Evolutionary conservation across 2,113 vertebrate genomes (phyloP).

Genomic region (Pterophyllum scalare): DNA sequence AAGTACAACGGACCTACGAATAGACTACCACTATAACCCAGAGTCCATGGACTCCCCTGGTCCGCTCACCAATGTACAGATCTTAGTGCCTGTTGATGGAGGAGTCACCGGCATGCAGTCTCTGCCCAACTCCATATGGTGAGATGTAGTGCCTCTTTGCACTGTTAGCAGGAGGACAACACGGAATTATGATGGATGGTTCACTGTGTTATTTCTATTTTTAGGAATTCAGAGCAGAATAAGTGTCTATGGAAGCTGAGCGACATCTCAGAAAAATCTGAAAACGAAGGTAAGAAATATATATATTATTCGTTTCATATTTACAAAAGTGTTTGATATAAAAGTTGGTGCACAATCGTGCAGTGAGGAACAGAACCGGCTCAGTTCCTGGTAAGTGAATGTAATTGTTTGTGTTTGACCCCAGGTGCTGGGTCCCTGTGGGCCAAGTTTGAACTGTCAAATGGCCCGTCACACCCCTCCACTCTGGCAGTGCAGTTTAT

Average conservation of each 20-base stretch:
- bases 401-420: constrained; percentile 34
- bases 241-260: constrained; percentile 96
- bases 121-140: constrained; percentile 93
- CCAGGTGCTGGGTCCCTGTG: constrained; percentile 92
- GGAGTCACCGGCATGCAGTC: constrained; percentile 94
- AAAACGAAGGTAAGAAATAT: constrained; percentile 89
- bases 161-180: neutral
- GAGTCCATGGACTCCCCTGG: constrained; percentile 90
- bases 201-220: neutral
- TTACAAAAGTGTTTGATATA: neutral
- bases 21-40: constrained; percentile 96
- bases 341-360: neutral
- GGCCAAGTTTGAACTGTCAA: constrained; percentile 95
- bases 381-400: neutral
- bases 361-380: neutral
- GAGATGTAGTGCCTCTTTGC: constrained; percentile 20
- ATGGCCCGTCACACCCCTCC: constrained; percentile 90
- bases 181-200: neutral
- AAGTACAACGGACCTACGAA: constrained; percentile 90
- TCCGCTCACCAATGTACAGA: constrained; percentile 88
- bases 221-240: constrained; percentile 94
- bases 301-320: neutral
- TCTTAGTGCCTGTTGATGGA: constrained; percentile 92
- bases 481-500: constrained; percentile 96
- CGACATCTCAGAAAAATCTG: constrained; percentile 95